A percentile compares a stretch with the other conserved stretches of the same genome.
Evolutionary conservation across 53 echinoderm and acorn worm species (phyloP).

Genomic region (Paracentrotus lividus): DNA sequence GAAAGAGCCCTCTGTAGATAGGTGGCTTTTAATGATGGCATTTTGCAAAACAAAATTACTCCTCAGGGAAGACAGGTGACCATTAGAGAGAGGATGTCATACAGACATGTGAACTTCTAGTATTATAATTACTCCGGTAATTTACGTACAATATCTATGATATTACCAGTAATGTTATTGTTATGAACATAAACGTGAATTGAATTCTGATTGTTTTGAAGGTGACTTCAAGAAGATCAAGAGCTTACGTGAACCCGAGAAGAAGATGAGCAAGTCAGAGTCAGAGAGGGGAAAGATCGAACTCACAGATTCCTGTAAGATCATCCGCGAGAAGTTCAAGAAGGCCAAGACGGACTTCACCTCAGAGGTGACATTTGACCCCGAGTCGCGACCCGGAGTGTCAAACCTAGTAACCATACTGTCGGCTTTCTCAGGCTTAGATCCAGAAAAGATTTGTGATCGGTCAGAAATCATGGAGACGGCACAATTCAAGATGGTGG

Average conservation of each 20-base stretch:
- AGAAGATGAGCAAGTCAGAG: slow-evolving; percentile 98
- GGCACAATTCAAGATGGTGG: slow-evolving; percentile 86
- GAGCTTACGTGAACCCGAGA: slow-evolving; percentile 87
- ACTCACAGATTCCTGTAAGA: slow-evolving; percentile 84
- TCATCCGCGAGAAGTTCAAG: slow-evolving; percentile 84
- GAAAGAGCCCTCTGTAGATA: too few relatives aligned
- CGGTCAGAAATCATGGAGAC: slow-evolving; percentile 74
- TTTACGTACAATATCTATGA: too few relatives aligned
- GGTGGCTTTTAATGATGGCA: too few relatives aligned
- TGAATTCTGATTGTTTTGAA: slow-evolving; percentile 23
- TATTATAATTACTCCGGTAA: too few relatives aligned
- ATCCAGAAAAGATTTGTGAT: slow-evolving; percentile 77
- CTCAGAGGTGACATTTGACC: slow-evolving; percentile 94
- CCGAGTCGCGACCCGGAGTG: slow-evolving; percentile 87
- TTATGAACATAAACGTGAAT: too few relatives aligned
- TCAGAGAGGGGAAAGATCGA: slow-evolving; percentile 86
- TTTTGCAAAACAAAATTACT: too few relatives aligned
- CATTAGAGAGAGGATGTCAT: too few relatives aligned
- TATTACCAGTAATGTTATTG: too few relatives aligned
- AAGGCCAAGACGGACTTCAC: slow-evolving; percentile 97
- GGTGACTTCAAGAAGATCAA: slow-evolving; percentile 83
- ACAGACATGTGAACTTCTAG: too few relatives aligned
- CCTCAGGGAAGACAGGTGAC: too few relatives aligned
- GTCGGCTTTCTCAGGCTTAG: slow-evolving; percentile 75
- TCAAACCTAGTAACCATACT: slow-evolving; percentile 90